Base-by-base conservation (phyloP, 2,113 vertebrate species). In the Syngnathus floridae region DNA sequence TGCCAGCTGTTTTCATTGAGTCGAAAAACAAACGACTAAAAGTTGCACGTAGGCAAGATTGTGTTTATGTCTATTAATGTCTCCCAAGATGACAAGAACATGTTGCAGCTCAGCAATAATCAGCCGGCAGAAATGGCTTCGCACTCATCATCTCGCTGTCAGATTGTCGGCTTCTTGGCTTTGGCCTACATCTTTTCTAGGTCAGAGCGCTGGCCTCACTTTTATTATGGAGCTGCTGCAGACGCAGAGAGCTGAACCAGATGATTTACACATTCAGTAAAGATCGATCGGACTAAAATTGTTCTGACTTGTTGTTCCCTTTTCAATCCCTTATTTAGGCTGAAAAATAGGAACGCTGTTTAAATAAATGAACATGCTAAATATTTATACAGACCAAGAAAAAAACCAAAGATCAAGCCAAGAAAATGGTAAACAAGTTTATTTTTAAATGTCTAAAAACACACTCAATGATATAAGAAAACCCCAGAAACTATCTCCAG, bases 181-280 rank as follows among this genome's bases (percentile, higher is more conserved):
- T 31, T 70, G 76, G 72, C 78, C 82, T 74, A 86, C 70, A 78
- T 85, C 40, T 75, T 31, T 80, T 81, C 64, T 84, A 74, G 76
- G 83, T 74, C 58, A 21, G 43, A 67, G 66, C 55, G 35, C 35
- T 43, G 22, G 45, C 26, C 46, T 71, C 52, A 60, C 70, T 85
- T 75, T 74, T 71, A 48, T 74, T 70, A 12, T 17, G 26, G 60
- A 26, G 54, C 26, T 31, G 54, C 26, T 56, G 54, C 7, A 56
- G 48, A 51, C 48, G 2, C 48, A 51, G n/a, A 16, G 26, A 56
- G 1, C 54, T 8, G 26, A 56, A 31, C 26, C 54, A 31, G 14
- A 56, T 56, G 54, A 35, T 31, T 56, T 7, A 56, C 17, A 54
- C 51, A 6, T 13, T 12, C n/a, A 10, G 3, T 26, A 26, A 46